A percentile compares a stretch with the other conserved stretches of the same genome.
Evolutionary conservation across 2,888 invertebrate species (phyloP).

Genomic region (Epirrita christyi): DNA sequence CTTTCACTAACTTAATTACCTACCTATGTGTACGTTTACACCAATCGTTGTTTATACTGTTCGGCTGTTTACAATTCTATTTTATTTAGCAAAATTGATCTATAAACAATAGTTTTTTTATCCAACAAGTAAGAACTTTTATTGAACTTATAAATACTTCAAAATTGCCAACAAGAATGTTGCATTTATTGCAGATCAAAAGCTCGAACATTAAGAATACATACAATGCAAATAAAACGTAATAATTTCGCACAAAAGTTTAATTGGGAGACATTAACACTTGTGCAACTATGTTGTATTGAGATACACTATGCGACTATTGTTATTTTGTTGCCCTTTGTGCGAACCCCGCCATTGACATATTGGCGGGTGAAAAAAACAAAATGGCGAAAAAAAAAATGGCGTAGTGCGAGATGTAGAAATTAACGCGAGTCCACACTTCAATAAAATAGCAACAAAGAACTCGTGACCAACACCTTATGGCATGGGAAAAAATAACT

Average conservation of each 20-base stretch:
- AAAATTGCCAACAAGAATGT: constrained; percentile 15
- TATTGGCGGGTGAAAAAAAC: constrained; percentile 30
- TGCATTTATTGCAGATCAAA: constrained; percentile 29
- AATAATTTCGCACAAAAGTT: constrained; percentile 40
- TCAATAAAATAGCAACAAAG: constrained; percentile 52
- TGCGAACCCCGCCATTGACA: constrained; percentile 28
- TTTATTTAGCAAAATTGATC: background rate
- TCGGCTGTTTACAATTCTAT: too few species aligned
- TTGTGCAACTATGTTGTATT: constrained; percentile 46
- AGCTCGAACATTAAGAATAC: constrained; percentile 29
- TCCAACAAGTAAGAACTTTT: background rate
- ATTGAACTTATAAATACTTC: constrained; percentile 4
- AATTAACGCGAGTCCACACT: constrained; percentile 53
- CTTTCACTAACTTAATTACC: too few species aligned
- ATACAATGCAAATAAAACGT: constrained; percentile 35
- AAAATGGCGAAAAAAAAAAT: constrained; percentile 32
- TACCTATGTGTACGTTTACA: too few species aligned
- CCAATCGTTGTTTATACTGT: too few species aligned
- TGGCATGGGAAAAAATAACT: constrained; percentile 43
- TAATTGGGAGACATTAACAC: constrained; percentile 54
- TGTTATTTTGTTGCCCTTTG: constrained; percentile 39
- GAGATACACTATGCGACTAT: constrained; percentile 25
- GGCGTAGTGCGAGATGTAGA: constrained; percentile 33
- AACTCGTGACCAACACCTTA: constrained; percentile 59
- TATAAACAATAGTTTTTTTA: background rate